Evolutionary conservation across 1,140 invertebrate genomes (phyloP).

Genomic region (Drosophila pseudoobscura): DNA sequence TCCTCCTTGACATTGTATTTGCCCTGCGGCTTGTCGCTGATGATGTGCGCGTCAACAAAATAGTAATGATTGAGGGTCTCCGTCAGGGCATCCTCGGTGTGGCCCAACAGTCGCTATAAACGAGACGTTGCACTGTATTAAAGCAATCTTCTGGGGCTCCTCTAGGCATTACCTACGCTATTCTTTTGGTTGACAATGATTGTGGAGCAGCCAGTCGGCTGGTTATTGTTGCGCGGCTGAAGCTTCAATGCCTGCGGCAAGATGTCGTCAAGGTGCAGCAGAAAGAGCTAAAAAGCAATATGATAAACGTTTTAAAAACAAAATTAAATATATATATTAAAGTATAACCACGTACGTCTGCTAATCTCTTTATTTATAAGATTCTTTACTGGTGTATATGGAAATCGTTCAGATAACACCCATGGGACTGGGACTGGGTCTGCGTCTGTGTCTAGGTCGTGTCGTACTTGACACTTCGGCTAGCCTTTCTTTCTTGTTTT

Average conservation of each 20-base stretch:
- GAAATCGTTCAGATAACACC: slow-evolving; percentile 26
- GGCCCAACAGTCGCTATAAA: slow-evolving; percentile 89
- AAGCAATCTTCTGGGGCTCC: neutral
- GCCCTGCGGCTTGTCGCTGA: slow-evolving; percentile 86
- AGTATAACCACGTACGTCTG: too few relatives aligned
- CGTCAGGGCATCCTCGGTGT: slow-evolving; percentile 92
- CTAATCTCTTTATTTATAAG: too few relatives aligned
- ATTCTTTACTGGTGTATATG: too few relatives aligned
- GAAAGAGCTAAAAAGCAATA: too few relatives aligned
- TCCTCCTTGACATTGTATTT: slow-evolving; percentile 89
- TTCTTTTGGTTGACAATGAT: slow-evolving; percentile 88
- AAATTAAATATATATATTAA: too few relatives aligned
- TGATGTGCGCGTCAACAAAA: slow-evolving; percentile 91
- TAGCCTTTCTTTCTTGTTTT: too few relatives aligned
- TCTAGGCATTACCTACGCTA: slow-evolving; percentile 58
- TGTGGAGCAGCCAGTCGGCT: slow-evolving; percentile 90
- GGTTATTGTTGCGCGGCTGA: too few relatives aligned
- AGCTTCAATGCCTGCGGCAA: too few relatives aligned
- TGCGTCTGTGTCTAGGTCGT: too few relatives aligned
- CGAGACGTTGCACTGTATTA: neutral
- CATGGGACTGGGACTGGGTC: too few relatives aligned
- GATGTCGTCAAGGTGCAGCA: slow-evolving; percentile 92
- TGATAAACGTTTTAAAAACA: too few relatives aligned
- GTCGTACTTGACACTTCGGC: too few relatives aligned
- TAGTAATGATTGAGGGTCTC: slow-evolving; percentile 92